A percentile compares a stretch with the other conserved stretches of the same genome.
These are phyloP conservation scores for Xestoiulus laeticollis DNA, from an alignment of 2,888 invertebrate genomes.

Conservation along the genomic window DNA sequence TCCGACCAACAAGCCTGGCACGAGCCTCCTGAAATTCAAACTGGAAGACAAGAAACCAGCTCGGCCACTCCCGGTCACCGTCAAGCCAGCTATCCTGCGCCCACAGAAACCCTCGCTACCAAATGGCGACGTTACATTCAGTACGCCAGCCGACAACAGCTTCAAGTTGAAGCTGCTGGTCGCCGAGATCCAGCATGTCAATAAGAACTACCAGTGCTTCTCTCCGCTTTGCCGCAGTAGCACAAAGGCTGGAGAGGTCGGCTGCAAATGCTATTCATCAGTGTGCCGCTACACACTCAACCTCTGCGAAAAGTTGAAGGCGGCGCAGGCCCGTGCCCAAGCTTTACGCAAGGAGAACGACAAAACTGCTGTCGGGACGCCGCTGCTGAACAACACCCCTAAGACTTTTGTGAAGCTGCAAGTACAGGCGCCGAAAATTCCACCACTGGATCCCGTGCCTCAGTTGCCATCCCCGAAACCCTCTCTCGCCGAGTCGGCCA, in stretches of 20 bases:
- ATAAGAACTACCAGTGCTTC: conserved; percentile 70
- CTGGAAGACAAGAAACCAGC: conserved; percentile 32
- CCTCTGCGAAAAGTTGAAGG: not conserved
- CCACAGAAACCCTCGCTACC: conserved; percentile 45
- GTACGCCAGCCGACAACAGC: not conserved
- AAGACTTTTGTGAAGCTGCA: not conserved
- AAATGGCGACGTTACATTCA: conserved; percentile 56
- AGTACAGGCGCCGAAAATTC: not conserved
- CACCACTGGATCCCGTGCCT: not conserved
- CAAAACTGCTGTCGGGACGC: not conserved
- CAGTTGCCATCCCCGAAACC: not conserved
- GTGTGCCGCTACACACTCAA: conserved; percentile 39
- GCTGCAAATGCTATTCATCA: conserved; percentile 50
- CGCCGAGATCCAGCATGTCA: conserved; percentile 36
- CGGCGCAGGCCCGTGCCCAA: not conserved
- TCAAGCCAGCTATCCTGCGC: not conserved
- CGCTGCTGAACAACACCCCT: not conserved
- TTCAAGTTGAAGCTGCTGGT: conserved; percentile 46
- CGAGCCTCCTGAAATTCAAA: conserved; percentile 48
- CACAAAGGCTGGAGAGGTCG: not conserved
- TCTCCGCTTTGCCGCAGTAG: conserved; percentile 77
- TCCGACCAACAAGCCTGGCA: not conserved
- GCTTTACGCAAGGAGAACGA: conserved; percentile 1
- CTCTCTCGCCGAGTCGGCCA: not conserved
- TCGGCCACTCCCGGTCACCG: not conserved